Evolutionary conservation across 2,888 invertebrate genomes (phyloP).

Genomic region (Empis livida): DNA sequence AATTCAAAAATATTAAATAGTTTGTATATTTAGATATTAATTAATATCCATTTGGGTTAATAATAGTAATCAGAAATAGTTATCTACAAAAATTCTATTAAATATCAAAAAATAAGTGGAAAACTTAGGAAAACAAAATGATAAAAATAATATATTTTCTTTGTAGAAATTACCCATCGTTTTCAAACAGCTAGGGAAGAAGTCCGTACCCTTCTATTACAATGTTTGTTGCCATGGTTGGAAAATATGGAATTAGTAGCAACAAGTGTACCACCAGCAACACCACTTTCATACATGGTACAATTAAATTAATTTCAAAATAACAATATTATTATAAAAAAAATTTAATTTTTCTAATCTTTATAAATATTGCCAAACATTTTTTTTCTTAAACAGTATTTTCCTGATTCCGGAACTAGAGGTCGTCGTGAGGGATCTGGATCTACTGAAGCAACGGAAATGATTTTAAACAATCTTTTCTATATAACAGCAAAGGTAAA

Average conservation of each 20-base stretch:
- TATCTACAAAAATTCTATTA: too few species aligned
- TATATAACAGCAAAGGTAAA: constrained; percentile 91
- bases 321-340: too few species aligned
- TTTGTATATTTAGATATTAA: too few species aligned
- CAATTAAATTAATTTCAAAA: constrained; percentile 16
- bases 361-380: too few species aligned
- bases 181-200: constrained; percentile 92
- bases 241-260: constrained; percentile 98
- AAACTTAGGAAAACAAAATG: too few species aligned
- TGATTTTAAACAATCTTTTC: constrained; percentile 97
- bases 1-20: too few species aligned
- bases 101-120: too few species aligned
- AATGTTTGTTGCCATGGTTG: constrained; percentile 92
- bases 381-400: constrained; percentile 44
- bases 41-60: too few species aligned
- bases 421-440: constrained; percentile 88
- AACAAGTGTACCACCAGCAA: constrained; percentile 85
- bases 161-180: constrained; percentile 86
- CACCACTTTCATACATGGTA: constrained; percentile 76
- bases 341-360: too few species aligned
- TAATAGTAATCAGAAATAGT: too few species aligned
- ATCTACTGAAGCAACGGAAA: constrained; percentile 97
- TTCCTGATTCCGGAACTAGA: constrained; percentile 50
- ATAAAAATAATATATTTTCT: constrained; percentile 2
- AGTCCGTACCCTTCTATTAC: constrained; percentile 78